Evolutionary conservation across 2,888 invertebrate species (phyloP), one percentile per base, ranked within the genome.

Genomic region (Aphidoletes aphidimyza): DNA sequence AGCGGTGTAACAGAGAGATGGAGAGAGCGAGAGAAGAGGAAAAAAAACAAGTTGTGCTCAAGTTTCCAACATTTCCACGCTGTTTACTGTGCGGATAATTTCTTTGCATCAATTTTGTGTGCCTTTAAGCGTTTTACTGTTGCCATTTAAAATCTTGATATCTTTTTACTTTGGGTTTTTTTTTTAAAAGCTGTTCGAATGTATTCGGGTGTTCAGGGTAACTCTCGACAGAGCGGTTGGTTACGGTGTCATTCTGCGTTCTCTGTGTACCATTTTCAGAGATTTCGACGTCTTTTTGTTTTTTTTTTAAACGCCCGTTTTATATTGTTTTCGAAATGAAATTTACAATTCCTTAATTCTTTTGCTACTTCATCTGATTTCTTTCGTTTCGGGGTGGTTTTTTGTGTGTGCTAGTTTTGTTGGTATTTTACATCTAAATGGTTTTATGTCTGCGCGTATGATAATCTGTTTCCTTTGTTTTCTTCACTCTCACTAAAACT

Each of bases 91-190:
- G 81, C 37, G 81, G 36, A 37, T 81, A 81, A 81, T 81, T 81
- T 81, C 81, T 81, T 37, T 81, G 81, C 81, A 81, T 81, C 81
- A 81, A 81, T 81, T 81, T 81, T 37, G 37, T n/a, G n/a, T 81
- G 81, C 37, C 81, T 81, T 81, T 37, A 81, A 81, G 81, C 81
- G 37, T 37, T 81, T 81, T 81, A 37, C 37, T n/a, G 37, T 37
- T 37, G 81, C 81, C 37, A 37, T 81, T 81, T 81, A n/a, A 37
- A 37, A 36, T 81, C 81, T 81, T 37, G 36, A 37, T 81, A 81
- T 81, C 37, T 81, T 81, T 36, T 81, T 81, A 37, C 81, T n/a
- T 81, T 37, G 0, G 37, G n/a, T 81, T 81, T 36, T 81, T 81
- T n/a, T 39, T n/a, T 81, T 37, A 1, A n/a, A n/a, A 37, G 14